Base-by-base conservation (phyloP, 1,140 invertebrate genomes). In the Diachasmimorpha longicaudata region DNA sequence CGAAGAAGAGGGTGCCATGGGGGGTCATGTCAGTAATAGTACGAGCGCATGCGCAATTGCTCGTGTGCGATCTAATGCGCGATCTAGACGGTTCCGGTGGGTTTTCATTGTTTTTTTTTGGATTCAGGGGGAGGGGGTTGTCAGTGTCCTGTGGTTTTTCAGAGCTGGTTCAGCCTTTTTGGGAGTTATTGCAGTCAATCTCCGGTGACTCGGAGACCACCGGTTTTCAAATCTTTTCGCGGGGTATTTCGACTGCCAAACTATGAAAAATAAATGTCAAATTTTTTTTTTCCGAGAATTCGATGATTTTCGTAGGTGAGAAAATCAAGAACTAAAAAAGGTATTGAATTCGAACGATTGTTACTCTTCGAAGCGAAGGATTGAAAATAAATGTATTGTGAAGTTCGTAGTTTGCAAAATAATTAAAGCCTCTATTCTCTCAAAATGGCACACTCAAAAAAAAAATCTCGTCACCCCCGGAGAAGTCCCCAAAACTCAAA, bases 1-100 rank as follows among this genome's bases (percentile, higher is more conserved):
- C 81, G 77, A 70, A 75, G 68, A 79, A 76, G 69, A 76, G 74
- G 66, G 25, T 71, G 46, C 83, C 79, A 80, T 80, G 81, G 81
- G 81, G 84, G 82, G 83, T 42, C 68, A 48, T 39, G n/a, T 46
- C 68, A 23, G 42, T 48, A 48, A 39, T 36, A 66, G 37, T 48
- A 37, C 74, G 74, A 4, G 42, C 68, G 48, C 19, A 75, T 52
- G 68, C 58, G 63, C 69, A 21, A 37, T 68, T 68, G 14, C 13
- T 70, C 70, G 70, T 72, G 44, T 46, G 70, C 74, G 55, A 63
- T 25, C 5, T 23, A 63, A 63, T 63, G 21, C 19, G 23, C 13
- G 23, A 21, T 0, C 31, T 25, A 4, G 3, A 19, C 19, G 3
- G 5, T 63, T 58, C 52, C 16, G 52, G 52, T 58, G 19, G 52